A percentile compares a stretch with the other conserved stretches of the same genome.
Evolutionary conservation across 1,140 invertebrate species (phyloP).

Genomic region (Cherax quadricarinatus): DNA sequence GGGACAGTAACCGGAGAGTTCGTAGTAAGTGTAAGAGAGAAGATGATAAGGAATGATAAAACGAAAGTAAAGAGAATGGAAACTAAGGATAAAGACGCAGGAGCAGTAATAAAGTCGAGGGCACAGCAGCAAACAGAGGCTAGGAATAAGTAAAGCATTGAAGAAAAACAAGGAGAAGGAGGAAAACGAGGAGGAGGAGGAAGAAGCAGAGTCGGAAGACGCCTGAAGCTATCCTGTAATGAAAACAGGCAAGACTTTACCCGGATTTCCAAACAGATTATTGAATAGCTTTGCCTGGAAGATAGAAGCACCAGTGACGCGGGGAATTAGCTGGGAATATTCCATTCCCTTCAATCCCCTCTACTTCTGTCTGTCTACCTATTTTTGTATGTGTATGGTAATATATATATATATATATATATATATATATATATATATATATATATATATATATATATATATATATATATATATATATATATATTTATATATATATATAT

Average conservation of each 20-base stretch:
- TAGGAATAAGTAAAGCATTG: not conserved
- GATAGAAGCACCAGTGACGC: constrained; percentile 47
- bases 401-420: not conserved
- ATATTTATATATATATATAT: not conserved
- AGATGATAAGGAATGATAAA: not conserved
- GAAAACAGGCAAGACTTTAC: constrained; percentile 54
- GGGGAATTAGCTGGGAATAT: constrained; percentile 23
- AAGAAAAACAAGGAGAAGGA: not conserved
- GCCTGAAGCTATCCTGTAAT: constrained; percentile 43
- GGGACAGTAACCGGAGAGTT: not conserved
- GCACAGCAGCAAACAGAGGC: no score
- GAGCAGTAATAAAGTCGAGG: not conserved
- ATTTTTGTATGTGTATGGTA: not conserved
- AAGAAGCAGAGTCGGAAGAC: constrained; percentile 1
- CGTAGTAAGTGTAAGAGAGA: not conserved
- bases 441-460: not conserved
- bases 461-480: no score
- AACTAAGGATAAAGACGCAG: not conserved
- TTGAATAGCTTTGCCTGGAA: constrained; percentile 46
- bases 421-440: not conserved
- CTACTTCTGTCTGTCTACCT: not conserved
- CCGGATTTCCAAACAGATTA: constrained; percentile 59
- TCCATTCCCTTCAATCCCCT: not conserved
- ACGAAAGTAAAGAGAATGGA: not conserved
- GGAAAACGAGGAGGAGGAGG: not conserved